phyloP scores from a whole-genome alignment of 2,797 vertebrate species.

The Coregonus ussuriensis region DNA sequence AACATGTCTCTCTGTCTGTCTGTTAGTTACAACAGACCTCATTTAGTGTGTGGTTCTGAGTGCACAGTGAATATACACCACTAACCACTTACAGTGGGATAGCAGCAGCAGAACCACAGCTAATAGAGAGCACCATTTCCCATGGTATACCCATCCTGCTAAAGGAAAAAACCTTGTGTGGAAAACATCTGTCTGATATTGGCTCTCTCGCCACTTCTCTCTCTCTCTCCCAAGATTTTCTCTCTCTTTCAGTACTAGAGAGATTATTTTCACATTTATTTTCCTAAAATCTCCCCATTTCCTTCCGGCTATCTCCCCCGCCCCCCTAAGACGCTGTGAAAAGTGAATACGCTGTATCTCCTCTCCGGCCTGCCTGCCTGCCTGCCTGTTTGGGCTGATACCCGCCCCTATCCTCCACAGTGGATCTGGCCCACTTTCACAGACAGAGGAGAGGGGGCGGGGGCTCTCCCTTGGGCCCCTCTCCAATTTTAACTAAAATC shows the following conservation, averaged over 20 bases:
- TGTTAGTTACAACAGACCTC: not conserved
- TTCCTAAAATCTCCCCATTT: not conserved
- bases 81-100: not conserved
- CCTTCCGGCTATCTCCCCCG: not conserved
- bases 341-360: conserved; percentile 2
- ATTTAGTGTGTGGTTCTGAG: not conserved
- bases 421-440: conserved; percentile 8
- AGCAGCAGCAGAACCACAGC: no score
- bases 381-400: not conserved
- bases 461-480: conserved; percentile 4
- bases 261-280: not conserved
- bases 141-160: no score
- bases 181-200: no score
- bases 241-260: not conserved
- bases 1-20: not conserved
- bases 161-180: not conserved
- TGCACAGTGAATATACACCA: not conserved
- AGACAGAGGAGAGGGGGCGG: not conserved
- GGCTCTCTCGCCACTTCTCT: not conserved
- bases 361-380: not conserved
- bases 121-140: no score
- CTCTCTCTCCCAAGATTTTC: not conserved
- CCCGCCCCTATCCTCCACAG: conserved; percentile 10
- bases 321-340: conserved; percentile 15
- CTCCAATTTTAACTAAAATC: conserved; percentile 47